These are phyloP conservation scores for Drosophila bocki DNA, from an alignment of 1,140 invertebrate species.

Conservation along the genomic window DNA sequence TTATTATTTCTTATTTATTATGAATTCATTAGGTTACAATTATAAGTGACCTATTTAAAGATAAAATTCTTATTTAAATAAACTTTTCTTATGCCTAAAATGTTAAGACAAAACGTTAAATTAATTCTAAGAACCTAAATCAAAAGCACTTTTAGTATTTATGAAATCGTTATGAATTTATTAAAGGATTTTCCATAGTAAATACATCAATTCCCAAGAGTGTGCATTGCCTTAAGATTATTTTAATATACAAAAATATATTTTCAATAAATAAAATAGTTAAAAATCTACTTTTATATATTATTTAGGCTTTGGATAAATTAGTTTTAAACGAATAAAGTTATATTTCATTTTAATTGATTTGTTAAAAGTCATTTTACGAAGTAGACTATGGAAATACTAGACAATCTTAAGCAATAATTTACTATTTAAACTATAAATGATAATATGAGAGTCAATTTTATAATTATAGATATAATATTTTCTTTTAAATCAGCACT, in stretches of 20 bases:
- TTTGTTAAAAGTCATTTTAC: too few relatives aligned
- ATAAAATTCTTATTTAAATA: too few relatives aligned
- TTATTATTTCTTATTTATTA: too few relatives aligned
- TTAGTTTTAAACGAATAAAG: slow-evolving; percentile 1
- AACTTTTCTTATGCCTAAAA: too few relatives aligned
- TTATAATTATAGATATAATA: neutral
- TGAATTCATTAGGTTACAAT: too few relatives aligned
- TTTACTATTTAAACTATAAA: neutral
- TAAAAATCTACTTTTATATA: neutral
- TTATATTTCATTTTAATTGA: neutral
- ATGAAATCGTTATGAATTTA: neutral
- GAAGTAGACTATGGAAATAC: too few relatives aligned
- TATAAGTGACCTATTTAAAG: too few relatives aligned
- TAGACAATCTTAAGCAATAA: too few relatives aligned
- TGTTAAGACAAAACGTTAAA: too few relatives aligned
- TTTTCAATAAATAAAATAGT: neutral
- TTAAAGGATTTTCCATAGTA: neutral
- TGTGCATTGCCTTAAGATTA: neutral
- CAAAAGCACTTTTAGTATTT: too few relatives aligned
- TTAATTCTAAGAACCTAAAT: neutral
- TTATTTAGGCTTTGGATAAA: neutral
- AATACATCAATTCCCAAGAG: neutral
- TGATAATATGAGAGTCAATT: neutral
- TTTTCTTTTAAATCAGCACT: too few relatives aligned
- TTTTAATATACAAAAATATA: neutral